A percentile compares a stretch with the other conserved stretches of the same genome.
Evolutionary conservation across 2,888 invertebrate genomes (phyloP).

Genomic region (Euclidia mi): DNA sequence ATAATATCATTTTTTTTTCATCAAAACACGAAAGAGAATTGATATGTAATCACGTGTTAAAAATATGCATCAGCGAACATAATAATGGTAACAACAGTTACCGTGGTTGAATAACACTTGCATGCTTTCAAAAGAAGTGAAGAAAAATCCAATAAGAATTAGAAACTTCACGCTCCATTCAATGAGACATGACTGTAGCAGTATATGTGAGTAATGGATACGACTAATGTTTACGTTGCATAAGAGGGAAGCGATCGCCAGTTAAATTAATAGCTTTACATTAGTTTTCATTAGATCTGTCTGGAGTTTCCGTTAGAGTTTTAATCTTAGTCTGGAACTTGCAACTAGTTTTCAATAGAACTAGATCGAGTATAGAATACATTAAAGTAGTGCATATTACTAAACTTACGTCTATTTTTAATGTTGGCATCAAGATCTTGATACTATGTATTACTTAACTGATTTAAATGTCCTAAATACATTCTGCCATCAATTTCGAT

Average conservation of each 20-base stretch:
- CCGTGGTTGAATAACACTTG: constrained; percentile 42
- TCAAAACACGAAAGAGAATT: constrained; percentile 28
- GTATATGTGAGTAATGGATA: constrained; percentile 36
- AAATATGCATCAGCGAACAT: constrained; percentile 30
- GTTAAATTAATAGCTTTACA: constrained; percentile 22
- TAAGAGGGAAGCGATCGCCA: constrained; percentile 37
- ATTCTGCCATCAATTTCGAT: no score
- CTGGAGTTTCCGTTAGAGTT: background rate
- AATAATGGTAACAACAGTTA: constrained; percentile 36
- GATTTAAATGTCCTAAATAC: no score
- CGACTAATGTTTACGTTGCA: constrained; percentile 38
- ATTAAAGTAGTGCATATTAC: no score
- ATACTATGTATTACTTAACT: no score
- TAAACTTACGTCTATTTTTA: no score
- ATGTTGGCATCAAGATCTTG: no score
- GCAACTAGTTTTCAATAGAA: no score
- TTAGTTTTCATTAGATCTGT: constrained; percentile 6
- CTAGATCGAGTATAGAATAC: no score
- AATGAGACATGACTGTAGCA: constrained; percentile 50
- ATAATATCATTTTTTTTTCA: constrained; percentile 26
- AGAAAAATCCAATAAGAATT: constrained; percentile 34
- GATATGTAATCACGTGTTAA: constrained; percentile 37
- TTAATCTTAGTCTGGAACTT: no score
- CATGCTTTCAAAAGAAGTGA: constrained; percentile 33
- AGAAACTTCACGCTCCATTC: constrained; percentile 51